Evolutionary conservation across 1,140 invertebrate genomes (phyloP), one percentile per base, ranked within the genome.

Genomic region (Aplysia californica): DNA sequence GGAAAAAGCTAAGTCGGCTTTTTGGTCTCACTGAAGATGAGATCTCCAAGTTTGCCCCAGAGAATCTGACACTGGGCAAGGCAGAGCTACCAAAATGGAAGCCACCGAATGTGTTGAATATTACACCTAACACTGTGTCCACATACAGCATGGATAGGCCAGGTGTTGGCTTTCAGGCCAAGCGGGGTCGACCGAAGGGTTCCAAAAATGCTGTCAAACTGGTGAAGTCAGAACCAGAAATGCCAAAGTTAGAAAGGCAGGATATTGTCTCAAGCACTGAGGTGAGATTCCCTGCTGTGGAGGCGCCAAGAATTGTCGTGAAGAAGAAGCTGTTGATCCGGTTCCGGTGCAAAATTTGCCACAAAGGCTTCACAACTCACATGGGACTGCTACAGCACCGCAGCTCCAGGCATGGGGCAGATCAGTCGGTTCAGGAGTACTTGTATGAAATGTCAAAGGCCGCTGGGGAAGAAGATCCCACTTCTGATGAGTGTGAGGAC

Each of bases 351-450:
- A 75, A 75, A 26, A 15, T 75, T 21, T 75, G 72, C 59, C n/a
- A 26, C 2, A 44, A n/a, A 36, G 29, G 39, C 6, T 75, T 75
- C 61, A 5, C 15, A 18, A 41, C 72, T 0, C 72, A 75, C 26
- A 35, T 75, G 23, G 1, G 38, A 33, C 61, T 65, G 18, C 61
- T 75, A 23, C 36, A 66, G 21, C 72, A 75, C 29, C 41, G 39
- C 35, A 65, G 59, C 10, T 29, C 38, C 59, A 67, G 56, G n/a
- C 38, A 77, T 50, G 58, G 74, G 71, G 55, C 55, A 38, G 6
- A 41, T 36, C 50, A 75, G 67, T 50, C 72, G 1, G 76, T 71
- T 10, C 68, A 77, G 23, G 72, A 71, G 35, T 77, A 29, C n/a
- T 44, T 75, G 23, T 55, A 66, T 20, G 68, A 77, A 38, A 66